Percentiles rank a stretch among this genome's conserved stretches.
These are phyloP conservation scores for Spodoptera frugiperda DNA, from an alignment of 1,140 invertebrate genomes.

Conservation along the genomic window DNA sequence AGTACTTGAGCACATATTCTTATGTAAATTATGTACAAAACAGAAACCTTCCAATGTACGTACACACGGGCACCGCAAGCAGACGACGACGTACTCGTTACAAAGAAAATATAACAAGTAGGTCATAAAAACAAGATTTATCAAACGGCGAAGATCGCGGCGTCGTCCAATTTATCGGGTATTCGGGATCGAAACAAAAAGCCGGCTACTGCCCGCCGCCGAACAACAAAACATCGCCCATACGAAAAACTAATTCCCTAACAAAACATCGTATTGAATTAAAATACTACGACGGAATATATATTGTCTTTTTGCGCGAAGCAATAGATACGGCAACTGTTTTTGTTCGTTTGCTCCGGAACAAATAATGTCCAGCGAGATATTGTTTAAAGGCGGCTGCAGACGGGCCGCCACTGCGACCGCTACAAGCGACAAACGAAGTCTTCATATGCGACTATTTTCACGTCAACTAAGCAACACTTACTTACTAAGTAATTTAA, in stretches of 20 bases:
- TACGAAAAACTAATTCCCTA: constrained; percentile 36
- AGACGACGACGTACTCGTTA: constrained; percentile 6
- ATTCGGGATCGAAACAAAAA: constrained; percentile 25
- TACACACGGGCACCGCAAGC: too few relatives aligned
- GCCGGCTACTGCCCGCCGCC: constrained; percentile 5
- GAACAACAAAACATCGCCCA: constrained; percentile 2
- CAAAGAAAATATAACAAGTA: constrained; percentile 26
- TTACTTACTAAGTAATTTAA: too few relatives aligned
- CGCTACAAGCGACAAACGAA: background rate
- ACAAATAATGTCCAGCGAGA: constrained; percentile 17
- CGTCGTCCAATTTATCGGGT: constrained; percentile 26
- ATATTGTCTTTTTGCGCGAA: constrained; percentile 33
- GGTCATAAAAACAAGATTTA: constrained; percentile 36
- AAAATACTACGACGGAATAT: constrained; percentile 34
- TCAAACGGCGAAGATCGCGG: constrained; percentile 21
- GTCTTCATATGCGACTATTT: too few relatives aligned
- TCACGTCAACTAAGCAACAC: too few relatives aligned
- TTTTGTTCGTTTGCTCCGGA: constrained; percentile 39
- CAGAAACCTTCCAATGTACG: too few relatives aligned
- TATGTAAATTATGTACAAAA: too few relatives aligned
- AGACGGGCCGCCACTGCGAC: background rate
- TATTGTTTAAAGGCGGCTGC: background rate
- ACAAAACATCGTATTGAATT: constrained; percentile 43
- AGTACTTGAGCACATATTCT: too few relatives aligned
- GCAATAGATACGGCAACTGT: constrained; percentile 26